These are phyloP conservation scores for Chondrilla cf. caribensis DNA, from an alignment of 37 sponge, comb jelly and placozoan species.

Conservation along the genomic window DNA sequence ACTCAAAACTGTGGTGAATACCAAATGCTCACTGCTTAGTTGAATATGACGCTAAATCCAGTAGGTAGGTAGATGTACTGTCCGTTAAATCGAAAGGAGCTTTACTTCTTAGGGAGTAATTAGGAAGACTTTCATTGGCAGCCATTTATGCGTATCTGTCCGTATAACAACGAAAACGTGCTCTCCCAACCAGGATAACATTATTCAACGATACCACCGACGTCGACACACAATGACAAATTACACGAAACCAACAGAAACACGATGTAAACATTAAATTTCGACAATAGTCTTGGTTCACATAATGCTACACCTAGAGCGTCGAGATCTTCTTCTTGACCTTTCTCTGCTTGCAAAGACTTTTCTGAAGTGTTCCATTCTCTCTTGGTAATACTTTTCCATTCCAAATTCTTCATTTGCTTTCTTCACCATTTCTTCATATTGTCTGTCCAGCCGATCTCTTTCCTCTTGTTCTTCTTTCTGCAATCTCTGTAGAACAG, in stretches of 20 bases:
- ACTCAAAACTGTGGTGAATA: no score
- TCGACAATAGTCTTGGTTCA: no score
- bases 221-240: no score
- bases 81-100: not conserved
- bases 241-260: no score
- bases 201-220: no score
- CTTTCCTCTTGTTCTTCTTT: slow-evolving; percentile 19
- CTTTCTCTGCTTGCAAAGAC: not conserved
- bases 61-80: slow-evolving; percentile 1
- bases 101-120: not conserved
- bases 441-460: slow-evolving; percentile 40
- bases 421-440: slow-evolving; percentile 42
- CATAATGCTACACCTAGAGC: not conserved
- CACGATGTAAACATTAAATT: no score
- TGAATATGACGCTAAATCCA: not conserved
- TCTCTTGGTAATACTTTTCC: not conserved
- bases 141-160: not conserved
- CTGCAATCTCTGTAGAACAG: not conserved
- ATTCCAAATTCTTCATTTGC: slow-evolving; percentile 40
- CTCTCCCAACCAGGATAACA: no score
- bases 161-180: no score
- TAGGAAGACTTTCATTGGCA: not conserved
- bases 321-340: not conserved
- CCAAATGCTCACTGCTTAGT: no score
- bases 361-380: not conserved